phyloP scores from a whole-genome alignment of 2,888 invertebrate genomes.

The Ephialtes manifestator region DNA sequence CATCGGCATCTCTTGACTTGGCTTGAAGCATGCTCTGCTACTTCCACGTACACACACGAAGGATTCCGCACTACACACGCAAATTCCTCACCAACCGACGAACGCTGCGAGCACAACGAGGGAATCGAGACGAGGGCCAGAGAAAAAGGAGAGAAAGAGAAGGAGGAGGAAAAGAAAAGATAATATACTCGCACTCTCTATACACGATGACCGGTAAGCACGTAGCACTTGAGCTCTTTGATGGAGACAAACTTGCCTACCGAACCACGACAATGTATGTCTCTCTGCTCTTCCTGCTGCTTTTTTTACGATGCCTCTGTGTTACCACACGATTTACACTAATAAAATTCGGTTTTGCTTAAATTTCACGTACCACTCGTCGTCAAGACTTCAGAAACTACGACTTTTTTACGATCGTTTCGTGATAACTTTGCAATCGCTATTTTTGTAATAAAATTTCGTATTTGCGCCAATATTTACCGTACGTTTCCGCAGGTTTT shows the following conservation, averaged over 20 bases:
- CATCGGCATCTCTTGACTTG: conserved; percentile 80
- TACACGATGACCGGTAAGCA: conserved; percentile 57
- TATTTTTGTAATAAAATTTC: no score
- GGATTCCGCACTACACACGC: conserved; percentile 47
- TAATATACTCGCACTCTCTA: conserved; percentile 61
- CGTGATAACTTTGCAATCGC: no score
- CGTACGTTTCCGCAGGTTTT: no score
- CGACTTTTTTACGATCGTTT: no score
- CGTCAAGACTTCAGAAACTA: no score
- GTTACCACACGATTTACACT: neutral
- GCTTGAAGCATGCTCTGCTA: conserved; percentile 60
- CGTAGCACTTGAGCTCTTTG: conserved; percentile 46
- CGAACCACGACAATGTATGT: conserved; percentile 1
- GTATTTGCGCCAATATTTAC: no score
- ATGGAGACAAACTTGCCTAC: conserved; percentile 24
- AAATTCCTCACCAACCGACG: conserved; percentile 60
- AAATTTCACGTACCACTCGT: neutral
- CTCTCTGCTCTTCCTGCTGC: neutral
- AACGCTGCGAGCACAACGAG: conserved; percentile 42
- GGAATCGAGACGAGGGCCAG: conserved; percentile 12
- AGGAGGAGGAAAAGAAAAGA: conserved; percentile 14
- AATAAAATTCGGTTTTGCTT: neutral
- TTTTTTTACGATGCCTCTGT: neutral
- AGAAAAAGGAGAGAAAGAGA: conserved; percentile 21
- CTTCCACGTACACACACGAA: conserved; percentile 48